Evolutionary conservation across 2,113 vertebrate genomes (phyloP).

Genomic region (Bubo bubo): DNA sequence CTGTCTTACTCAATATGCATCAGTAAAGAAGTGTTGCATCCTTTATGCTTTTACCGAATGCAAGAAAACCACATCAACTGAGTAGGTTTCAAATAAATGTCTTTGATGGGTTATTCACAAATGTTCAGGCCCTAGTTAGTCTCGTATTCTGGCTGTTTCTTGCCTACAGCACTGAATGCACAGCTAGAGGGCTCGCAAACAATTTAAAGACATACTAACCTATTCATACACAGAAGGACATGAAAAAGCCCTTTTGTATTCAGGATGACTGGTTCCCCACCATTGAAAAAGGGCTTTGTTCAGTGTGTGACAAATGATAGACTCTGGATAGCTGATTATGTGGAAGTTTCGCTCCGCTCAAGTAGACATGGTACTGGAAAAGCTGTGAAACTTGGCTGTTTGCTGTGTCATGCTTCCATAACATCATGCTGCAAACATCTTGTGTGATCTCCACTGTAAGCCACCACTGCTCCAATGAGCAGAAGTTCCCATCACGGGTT

Average conservation of each 20-base stretch:
- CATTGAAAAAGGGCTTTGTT: neutral
- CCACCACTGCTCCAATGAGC: neutral
- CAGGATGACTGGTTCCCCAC: neutral
- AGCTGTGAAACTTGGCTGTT: neutral
- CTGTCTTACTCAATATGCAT: neutral
- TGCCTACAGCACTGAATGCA: neutral
- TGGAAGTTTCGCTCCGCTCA: neutral
- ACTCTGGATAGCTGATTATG: neutral
- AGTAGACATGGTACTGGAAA: neutral
- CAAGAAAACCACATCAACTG: neutral
- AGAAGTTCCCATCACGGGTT: neutral
- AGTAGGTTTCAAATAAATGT: neutral
- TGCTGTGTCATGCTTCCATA: neutral
- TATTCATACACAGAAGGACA: neutral
- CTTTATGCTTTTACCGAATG: neutral
- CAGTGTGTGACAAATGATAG: neutral
- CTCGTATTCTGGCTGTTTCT: neutral
- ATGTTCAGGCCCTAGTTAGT: neutral
- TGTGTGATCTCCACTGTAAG: neutral
- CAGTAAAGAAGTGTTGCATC: neutral
- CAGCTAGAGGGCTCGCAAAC: neutral
- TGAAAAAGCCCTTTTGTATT: neutral
- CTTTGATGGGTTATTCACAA: conserved; percentile 18
- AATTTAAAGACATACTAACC: conserved; percentile 4
- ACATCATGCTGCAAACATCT: neutral